These are phyloP conservation scores for Oenanthe melanoleuca DNA, from an alignment of 2,113 vertebrate genomes.

Conservation along the genomic window DNA sequence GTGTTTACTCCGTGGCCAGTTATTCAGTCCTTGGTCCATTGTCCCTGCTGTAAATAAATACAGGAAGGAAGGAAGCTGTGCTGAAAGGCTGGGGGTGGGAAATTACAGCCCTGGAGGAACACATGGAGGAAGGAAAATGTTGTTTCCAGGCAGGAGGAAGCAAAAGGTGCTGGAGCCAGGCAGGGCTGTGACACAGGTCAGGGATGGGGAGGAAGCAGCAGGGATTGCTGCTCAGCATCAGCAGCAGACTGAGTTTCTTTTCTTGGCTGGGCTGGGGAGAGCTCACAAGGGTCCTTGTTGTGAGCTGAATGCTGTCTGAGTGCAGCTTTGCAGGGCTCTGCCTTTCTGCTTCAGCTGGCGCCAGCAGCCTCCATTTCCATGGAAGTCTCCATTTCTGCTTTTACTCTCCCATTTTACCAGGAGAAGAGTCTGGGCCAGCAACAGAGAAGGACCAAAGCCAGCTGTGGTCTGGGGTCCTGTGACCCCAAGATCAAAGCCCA, in stretches of 20 bases:
- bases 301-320: background rate
- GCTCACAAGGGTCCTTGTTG: background rate
- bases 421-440: background rate
- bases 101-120: background rate
- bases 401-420: background rate
- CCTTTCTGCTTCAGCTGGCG: background rate
- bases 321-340: slow-evolving; percentile 15
- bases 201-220: background rate
- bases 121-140: background rate
- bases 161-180: background rate
- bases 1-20: background rate
- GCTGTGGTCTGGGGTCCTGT: background rate
- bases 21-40: background rate
- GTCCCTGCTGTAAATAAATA: background rate
- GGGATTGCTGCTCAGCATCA: background rate
- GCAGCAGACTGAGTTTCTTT: background rate
- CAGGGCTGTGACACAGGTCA: background rate
- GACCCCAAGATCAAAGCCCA: background rate
- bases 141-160: background rate
- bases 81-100: background rate
- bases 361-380: slow-evolving; percentile 19
- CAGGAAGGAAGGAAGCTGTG: background rate
- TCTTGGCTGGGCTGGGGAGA: background rate
- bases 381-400: background rate
- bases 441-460: background rate